Conservation (phyloP, 2,888 invertebrate genomes). For the Zelleria hepariella region DNA sequence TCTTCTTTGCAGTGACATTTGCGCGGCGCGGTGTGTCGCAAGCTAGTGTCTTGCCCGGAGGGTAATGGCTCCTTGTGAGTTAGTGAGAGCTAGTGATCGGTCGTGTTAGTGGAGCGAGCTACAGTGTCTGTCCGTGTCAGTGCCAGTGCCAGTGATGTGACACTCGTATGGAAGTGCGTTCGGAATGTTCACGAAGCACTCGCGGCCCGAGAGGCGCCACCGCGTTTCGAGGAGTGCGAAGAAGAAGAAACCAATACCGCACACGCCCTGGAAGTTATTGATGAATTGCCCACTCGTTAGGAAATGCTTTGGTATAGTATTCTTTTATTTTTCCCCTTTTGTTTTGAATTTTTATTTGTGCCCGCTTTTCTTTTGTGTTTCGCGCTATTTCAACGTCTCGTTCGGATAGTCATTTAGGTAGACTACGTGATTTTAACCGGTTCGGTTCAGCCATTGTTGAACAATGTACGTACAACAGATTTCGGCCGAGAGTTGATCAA, state of each 20-base stretch:
- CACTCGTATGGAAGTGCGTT: conserved; percentile 43
- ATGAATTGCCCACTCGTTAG: conserved; percentile 74
- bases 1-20: conserved; percentile 66
- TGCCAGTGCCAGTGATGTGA: conserved; percentile 35
- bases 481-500: too few species aligned
- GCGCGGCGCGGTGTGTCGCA: conserved; percentile 28
- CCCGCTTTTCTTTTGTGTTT: background rate
- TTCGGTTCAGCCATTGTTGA: too few species aligned
- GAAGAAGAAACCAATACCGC: conserved; percentile 66
- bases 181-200: conserved; percentile 70
- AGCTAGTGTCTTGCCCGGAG: conserved; percentile 46
- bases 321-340: conserved; percentile 31
- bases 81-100: conserved; percentile 45
- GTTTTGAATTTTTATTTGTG: conserved; percentile 11
- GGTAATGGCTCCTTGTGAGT: conserved; percentile 62
- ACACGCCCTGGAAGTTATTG: conserved; percentile 72
- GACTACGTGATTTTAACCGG: too few species aligned
- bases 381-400: background rate
- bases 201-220: conserved; percentile 62
- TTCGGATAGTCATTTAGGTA: too few species aligned
- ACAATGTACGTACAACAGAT: too few species aligned
- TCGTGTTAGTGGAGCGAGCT: conserved; percentile 40
- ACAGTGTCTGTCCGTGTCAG: conserved; percentile 28
- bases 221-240: conserved; percentile 59
- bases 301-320: conserved; percentile 72